These are phyloP conservation scores for Battus philenor DNA, from an alignment of 1,140 invertebrate species.

Conservation along the genomic window DNA sequence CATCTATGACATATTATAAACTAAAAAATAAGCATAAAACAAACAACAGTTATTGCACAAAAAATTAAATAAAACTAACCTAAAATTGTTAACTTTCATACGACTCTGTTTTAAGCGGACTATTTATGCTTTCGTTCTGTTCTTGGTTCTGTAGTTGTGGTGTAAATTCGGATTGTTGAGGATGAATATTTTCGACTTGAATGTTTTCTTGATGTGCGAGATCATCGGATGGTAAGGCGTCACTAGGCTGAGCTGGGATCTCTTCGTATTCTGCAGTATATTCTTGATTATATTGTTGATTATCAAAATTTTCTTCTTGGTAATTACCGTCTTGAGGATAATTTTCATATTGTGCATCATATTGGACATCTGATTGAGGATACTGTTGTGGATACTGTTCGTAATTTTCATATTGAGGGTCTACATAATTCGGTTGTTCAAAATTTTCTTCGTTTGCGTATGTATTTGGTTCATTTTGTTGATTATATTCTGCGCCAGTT, in stretches of 20 bases:
- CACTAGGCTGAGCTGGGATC: neutral
- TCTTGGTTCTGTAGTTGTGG: slow-evolving; percentile 10
- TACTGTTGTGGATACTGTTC: slow-evolving; percentile 52
- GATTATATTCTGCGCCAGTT: slow-evolving; percentile 18
- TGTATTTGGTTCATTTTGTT: slow-evolving; percentile 25
- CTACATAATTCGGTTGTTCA: slow-evolving; percentile 29
- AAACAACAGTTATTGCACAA: slow-evolving; percentile 28
- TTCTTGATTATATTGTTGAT: slow-evolving; percentile 40
- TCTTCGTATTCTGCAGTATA: slow-evolving; percentile 30
- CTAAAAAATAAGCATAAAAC: slow-evolving; percentile 21
- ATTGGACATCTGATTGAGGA: slow-evolving; percentile 36
- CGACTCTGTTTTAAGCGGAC: slow-evolving; percentile 22
- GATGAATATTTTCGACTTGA: slow-evolving; percentile 11
- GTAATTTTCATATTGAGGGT: slow-evolving; percentile 46
- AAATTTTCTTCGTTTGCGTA: slow-evolving; percentile 22
- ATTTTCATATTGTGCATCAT: slow-evolving; percentile 46
- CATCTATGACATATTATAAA: slow-evolving; percentile 15
- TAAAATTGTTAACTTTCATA: slow-evolving; percentile 34
- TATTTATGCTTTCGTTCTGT: slow-evolving; percentile 8
- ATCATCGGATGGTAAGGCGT: neutral
- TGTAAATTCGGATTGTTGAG: neutral
- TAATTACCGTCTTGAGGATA: slow-evolving; percentile 48
- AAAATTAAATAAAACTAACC: slow-evolving; percentile 21
- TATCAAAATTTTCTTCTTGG: slow-evolving; percentile 42
- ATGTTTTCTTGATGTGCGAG: slow-evolving; percentile 16